Evolutionary conservation across 2,797 vertebrate species (phyloP), one percentile per base, ranked within the genome.

Genomic region (Parotocinclus haroldoi): DNA sequence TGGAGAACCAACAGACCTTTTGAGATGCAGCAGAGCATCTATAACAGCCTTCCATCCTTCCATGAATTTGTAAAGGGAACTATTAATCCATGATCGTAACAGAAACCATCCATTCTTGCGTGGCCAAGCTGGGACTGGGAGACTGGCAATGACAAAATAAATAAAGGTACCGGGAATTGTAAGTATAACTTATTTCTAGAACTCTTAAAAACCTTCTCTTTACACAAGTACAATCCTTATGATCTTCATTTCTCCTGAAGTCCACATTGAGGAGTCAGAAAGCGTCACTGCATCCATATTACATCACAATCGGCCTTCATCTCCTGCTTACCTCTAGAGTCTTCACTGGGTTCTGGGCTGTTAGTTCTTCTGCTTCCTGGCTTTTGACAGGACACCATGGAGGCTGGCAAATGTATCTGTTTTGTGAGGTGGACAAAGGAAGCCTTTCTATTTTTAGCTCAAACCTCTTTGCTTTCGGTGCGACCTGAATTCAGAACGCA

Each of bases 281-380:
- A 3, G 14, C 60, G 38, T 53, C 18, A 58, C 39, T 56, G 55
- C 39, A 14, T 52, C 48, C 14, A 52, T 17, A n/a, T 18, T 42
- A 39, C 37, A 8, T 51, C 19, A n/a, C 27, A 51, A 16, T 48
- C 42, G 59, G 55, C 18, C 17, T 19, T 54, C 42, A 40, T 45
- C 13, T 14, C 17, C 9, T 69, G 56, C 50, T 59, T 55, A 51
- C 18, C 19, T 63, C 36, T 16, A 50, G 52, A 57, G 53, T n/a
- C 13, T 69, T 59, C 19, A 14, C 49, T 16, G 27, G 36, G 9
- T 51, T 64, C 48, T 59, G 69, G 42, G 11, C 14, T 54, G 62
- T 59, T 55, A 65, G 61, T 17, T 46, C 46, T 70, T 40, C n/a
- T 17, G 1, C 55, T 53, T 10, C 3, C 16, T 54, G 49, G 9